Conservation (phyloP, 2,888 invertebrate genomes). For the Limnephilus rhombicus region DNA sequence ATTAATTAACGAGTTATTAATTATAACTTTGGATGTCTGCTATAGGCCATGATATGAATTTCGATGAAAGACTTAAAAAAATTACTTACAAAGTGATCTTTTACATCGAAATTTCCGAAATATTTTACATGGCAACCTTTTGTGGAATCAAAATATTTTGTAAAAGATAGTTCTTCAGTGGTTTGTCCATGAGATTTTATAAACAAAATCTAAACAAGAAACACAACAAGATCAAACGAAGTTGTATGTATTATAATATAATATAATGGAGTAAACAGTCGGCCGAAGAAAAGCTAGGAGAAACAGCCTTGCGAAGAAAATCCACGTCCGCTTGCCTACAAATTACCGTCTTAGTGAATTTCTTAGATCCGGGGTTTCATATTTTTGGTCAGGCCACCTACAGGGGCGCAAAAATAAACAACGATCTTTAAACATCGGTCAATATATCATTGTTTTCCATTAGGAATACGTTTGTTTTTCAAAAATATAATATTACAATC, state of each 20-base stretch:
- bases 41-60: neutral
- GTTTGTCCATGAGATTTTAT: neutral
- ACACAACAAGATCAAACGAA: neutral
- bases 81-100: neutral
- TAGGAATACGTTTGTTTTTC: too few relatives aligned
- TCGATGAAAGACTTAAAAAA: neutral
- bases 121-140: neutral
- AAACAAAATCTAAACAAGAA: neutral
- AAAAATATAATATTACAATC: too few relatives aligned
- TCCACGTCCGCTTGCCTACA: neutral
- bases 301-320: neutral
- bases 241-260: neutral
- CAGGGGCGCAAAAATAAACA: neutral
- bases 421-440: neutral
- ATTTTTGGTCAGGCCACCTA: slow-evolving; percentile 5
- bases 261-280: neutral
- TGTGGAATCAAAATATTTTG: neutral
- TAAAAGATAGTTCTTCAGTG: neutral
- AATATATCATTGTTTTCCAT: too few relatives aligned
- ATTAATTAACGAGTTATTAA: too few relatives aligned
- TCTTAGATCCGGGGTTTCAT: slow-evolving; percentile 15
- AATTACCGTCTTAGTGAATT: slow-evolving; percentile 34
- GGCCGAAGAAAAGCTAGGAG: neutral
- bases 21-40: too few relatives aligned
- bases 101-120: neutral